These are phyloP conservation scores for Paracentrotus lividus DNA, from an alignment of 53 echinoderm and acorn worm species.

Conservation along the genomic window DNA sequence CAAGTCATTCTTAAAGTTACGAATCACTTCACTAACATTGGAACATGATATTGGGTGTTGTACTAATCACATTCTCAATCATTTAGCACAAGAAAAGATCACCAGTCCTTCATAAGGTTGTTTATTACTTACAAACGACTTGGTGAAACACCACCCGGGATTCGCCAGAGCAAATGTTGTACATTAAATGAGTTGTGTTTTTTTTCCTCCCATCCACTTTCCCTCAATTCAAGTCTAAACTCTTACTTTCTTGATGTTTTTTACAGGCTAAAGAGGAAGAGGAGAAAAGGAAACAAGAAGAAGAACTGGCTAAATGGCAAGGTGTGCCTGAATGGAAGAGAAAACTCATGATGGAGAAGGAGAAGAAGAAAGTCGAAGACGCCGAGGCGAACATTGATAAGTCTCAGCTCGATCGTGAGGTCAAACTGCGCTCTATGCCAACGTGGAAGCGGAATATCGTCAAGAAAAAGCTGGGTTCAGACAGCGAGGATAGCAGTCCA, in stretches of 20 bases:
- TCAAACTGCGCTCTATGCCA: conserved; percentile 90
- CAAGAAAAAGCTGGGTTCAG: conserved; percentile 76
- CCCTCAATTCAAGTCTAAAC: too few relatives aligned
- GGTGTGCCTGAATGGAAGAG: conserved; percentile 96
- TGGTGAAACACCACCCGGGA: too few relatives aligned
- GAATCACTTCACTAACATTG: too few relatives aligned
- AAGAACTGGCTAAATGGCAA: conserved; percentile 87
- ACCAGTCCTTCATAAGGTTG: too few relatives aligned
- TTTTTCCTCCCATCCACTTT: too few relatives aligned
- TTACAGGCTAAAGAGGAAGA: conserved; percentile 80
- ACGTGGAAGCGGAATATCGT: conserved; percentile 92
- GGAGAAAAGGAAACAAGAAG: conserved; percentile 79
- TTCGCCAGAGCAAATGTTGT: too few relatives aligned
- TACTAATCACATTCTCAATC: too few relatives aligned
- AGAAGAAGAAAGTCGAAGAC: conserved; percentile 90
- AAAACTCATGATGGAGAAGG: conserved; percentile 91
- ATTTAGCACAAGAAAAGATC: too few relatives aligned
- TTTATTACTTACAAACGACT: too few relatives aligned
- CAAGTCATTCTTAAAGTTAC: too few relatives aligned
- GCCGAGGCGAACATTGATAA: conserved; percentile 72
- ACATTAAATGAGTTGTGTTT: too few relatives aligned
- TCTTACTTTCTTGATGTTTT: background rate
- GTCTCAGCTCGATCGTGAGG: conserved; percentile 77
- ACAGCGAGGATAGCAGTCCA: conserved; percentile 57
- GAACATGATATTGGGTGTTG: too few relatives aligned